Conservation (phyloP, 1,140 invertebrate genomes). For the Caenorhabditis brenneri region DNA sequence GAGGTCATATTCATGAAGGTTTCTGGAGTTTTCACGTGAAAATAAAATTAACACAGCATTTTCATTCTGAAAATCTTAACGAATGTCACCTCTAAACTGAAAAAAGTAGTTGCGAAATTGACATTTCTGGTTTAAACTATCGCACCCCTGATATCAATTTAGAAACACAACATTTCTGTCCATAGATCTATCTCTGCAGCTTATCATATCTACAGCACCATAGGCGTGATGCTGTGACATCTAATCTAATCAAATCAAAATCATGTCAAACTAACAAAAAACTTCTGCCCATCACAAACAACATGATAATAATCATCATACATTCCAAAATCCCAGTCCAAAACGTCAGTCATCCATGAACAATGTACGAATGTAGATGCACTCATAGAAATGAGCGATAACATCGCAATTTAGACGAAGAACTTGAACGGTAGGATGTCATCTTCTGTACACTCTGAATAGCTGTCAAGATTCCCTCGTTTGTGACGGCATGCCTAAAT, state of each 20-base stretch:
- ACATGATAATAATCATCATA: not conserved
- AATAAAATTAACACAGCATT: too few relatives aligned
- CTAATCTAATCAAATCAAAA: not conserved
- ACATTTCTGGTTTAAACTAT: too few relatives aligned
- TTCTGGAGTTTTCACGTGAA: too few relatives aligned
- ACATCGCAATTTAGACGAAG: not conserved
- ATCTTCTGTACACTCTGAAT: conserved; percentile 14
- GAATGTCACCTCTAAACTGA: too few relatives aligned
- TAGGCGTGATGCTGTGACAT: not conserved
- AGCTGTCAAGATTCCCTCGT: conserved; percentile 9
- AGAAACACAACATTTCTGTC: too few relatives aligned
- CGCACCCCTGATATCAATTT: too few relatives aligned
- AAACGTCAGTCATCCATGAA: conserved; percentile 1
- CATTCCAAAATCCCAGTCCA: conserved; percentile 24
- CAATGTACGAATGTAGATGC: not conserved
- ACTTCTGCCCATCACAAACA: not conserved
- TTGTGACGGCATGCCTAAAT: not conserved
- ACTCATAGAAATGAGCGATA: not conserved
- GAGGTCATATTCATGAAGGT: too few relatives aligned
- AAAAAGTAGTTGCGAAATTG: too few relatives aligned
- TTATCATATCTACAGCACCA: too few relatives aligned
- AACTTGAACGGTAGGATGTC: not conserved
- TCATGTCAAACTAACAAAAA: not conserved
- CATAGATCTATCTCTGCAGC: too few relatives aligned
- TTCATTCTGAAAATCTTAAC: too few relatives aligned